phyloP scores from a whole-genome alignment of 2,888 invertebrate genomes.

The Anthrax anthrax region DNA sequence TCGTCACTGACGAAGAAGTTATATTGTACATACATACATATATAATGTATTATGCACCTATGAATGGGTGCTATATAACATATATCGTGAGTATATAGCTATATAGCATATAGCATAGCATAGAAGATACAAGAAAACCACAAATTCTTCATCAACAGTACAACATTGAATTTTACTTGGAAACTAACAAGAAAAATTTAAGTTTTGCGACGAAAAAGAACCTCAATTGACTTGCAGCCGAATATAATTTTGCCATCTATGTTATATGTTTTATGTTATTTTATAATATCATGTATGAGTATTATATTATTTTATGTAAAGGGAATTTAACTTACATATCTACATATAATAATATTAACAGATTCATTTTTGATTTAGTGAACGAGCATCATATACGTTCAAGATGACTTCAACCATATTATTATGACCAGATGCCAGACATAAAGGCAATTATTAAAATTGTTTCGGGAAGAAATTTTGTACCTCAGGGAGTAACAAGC shows the following conservation, averaged over 20 bases:
- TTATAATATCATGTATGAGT: background rate
- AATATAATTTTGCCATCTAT: conserved; percentile 3
- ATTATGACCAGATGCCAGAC: conserved; percentile 14
- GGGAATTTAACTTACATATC: background rate
- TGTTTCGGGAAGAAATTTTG: conserved; percentile 10
- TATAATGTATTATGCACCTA: too few relatives aligned
- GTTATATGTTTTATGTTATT: too few relatives aligned
- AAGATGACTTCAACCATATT: conserved; percentile 7
- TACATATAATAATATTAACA: background rate
- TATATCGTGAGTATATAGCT: too few relatives aligned
- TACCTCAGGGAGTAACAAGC: conserved; percentile 4
- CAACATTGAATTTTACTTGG: background rate
- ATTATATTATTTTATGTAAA: background rate
- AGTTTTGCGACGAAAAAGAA: background rate
- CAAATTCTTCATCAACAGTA: too few relatives aligned
- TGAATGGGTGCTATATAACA: too few relatives aligned
- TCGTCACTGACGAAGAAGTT: conserved; percentile 1
- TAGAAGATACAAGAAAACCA: background rate
- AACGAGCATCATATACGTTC: conserved; percentile 1
- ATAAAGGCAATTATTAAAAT: conserved; percentile 14
- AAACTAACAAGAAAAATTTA: background rate
- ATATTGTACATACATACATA: too few relatives aligned
- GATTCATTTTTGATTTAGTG: conserved; percentile 6
- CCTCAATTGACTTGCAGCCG: background rate
- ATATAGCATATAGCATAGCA: too few relatives aligned